These are phyloP conservation scores for Lobophora halterata DNA, from an alignment of 2,888 invertebrate species.

Conservation along the genomic window DNA sequence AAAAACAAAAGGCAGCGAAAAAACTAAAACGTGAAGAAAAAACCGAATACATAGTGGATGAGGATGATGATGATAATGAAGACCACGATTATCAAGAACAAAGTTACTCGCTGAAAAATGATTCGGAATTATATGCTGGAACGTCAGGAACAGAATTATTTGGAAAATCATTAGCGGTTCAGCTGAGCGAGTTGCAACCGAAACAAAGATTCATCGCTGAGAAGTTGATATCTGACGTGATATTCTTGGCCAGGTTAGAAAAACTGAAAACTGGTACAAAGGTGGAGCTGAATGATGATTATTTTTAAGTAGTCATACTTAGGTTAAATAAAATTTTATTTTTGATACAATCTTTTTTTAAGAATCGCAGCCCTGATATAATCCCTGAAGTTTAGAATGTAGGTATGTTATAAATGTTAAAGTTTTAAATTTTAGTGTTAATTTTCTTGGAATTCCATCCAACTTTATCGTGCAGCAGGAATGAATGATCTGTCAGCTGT, in stretches of 20 bases:
- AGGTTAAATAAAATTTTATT: too few species aligned
- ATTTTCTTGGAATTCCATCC: too few species aligned
- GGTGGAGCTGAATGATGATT: conserved; percentile 11
- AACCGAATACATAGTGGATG: conserved; percentile 5
- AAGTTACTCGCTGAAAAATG: conserved; percentile 5
- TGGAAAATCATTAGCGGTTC: conserved; percentile 38
- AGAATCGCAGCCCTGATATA: too few species aligned
- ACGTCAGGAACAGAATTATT: conserved; percentile 15
- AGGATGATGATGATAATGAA: conserved; percentile 2
- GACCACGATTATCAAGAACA: too few species aligned
- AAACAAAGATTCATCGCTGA: conserved; percentile 43
- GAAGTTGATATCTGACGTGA: conserved; percentile 48
- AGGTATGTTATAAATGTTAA: too few species aligned
- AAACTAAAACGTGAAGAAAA: conserved; percentile 11
- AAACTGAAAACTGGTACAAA: conserved; percentile 32
- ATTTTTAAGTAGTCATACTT: background rate
- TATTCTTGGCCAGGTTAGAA: conserved; percentile 41
- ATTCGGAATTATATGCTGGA: background rate
- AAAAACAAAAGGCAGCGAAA: conserved; percentile 2
- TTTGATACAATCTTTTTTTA: too few species aligned
- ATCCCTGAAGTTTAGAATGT: too few species aligned
- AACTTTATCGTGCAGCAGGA: too few species aligned
- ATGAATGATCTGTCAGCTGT: too few species aligned
- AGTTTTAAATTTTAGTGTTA: too few species aligned
- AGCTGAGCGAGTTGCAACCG: conserved; percentile 36